Percentiles rank a stretch among this genome's conserved stretches.
These are phyloP conservation scores for Limnodromus scolopaceus DNA, from an alignment of 2,797 vertebrate genomes.

Conservation along the genomic window DNA sequence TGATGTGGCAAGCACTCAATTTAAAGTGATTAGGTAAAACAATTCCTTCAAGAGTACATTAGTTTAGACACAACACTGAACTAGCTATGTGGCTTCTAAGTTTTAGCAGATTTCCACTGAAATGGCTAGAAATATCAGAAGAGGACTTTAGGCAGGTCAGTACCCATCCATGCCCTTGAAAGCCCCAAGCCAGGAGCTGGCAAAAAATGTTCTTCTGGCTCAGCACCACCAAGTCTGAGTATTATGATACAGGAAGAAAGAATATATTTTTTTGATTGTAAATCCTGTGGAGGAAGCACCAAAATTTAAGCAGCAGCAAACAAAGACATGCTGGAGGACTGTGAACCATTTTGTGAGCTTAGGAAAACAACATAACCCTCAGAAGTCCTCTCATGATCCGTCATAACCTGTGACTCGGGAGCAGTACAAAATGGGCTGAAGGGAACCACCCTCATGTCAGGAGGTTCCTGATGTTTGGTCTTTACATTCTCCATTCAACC, in stretches of 20 bases:
- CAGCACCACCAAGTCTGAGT: neutral
- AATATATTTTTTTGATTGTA: neutral
- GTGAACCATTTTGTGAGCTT: neutral
- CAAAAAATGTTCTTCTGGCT: neutral
- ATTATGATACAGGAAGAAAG: neutral
- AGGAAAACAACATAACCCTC: neutral
- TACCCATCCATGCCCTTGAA: neutral
- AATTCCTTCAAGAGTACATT: neutral
- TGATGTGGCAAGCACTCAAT: neutral
- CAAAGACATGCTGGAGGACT: neutral
- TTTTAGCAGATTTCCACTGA: neutral
- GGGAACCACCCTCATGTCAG: neutral
- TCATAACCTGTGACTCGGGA: neutral
- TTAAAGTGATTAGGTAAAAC: neutral
- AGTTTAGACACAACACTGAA: neutral
- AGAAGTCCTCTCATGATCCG: neutral
- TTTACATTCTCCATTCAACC: neutral
- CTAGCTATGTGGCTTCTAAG: neutral
- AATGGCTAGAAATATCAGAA: neutral
- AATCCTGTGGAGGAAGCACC: neutral
- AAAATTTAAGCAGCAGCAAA: neutral
- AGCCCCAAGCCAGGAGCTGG: neutral
- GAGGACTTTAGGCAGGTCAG: neutral
- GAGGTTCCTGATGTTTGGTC: neutral
- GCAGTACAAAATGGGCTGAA: neutral